Base-by-base conservation (phyloP, 2,888 invertebrate genomes). In the Sarcophaga carnaria region DNA sequence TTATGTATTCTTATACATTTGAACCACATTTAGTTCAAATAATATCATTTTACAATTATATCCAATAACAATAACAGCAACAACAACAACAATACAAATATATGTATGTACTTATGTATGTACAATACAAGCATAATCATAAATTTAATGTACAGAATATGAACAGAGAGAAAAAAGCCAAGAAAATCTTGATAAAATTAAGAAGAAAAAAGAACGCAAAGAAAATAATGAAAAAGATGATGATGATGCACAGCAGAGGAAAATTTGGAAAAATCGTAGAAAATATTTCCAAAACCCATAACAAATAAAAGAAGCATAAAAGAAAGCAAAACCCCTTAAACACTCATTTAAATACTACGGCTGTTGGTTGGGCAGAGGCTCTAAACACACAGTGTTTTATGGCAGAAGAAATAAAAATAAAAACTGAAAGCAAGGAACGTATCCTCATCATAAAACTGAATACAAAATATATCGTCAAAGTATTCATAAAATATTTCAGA, bases 21-120 rank as follows among this genome's bases (percentile, higher is more conserved):
- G 75, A 76, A 84, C 80, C 84, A 84, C 80, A 80, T 85, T 87
- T 84, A 84, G 84, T 87, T 84, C 87, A 87, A 87, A 87, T 87
- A 81, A 87, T 87, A 87, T 84, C 84, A 81, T 84, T 87, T 87
- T 87, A 84, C 87, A 84, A 72, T 78, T 78, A 83, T 82, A 54
- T 47, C n/a, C 69, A 47, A 27, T 37, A 37, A 37, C 8, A 37
- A 37, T 8, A 37, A 37, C 37, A 37, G 8, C 10, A 0, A 72
- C n/a, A 14, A 80, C 25, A 80, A 62, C 5, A 49, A 64, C 12
- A 49, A 67, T 14, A 74, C 54, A 25, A 47, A 45, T 11, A 69
- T 27, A 64, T 14, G 8, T 37, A 64, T 14, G 37, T 37, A 27
- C 11, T 3, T 49, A 49, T 8, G 1, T 49, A 49, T 8, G 1